Evolutionary conservation across 2,888 invertebrate genomes (phyloP), one percentile per base, ranked within the genome.

Genomic region (Protodeltote pygarga): DNA sequence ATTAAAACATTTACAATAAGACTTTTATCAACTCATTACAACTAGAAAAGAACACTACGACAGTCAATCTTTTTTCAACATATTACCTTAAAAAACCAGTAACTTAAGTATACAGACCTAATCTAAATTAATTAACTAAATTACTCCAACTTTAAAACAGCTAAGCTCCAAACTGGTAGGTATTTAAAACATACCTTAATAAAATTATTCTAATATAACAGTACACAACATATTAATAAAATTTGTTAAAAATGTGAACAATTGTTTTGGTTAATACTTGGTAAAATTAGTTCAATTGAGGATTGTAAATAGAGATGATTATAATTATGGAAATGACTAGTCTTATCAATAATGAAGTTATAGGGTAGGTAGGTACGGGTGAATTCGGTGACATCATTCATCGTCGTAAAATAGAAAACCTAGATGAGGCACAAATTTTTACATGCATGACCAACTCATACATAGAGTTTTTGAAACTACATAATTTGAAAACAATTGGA

Each of bases 231-330:
- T 81, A 83, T 81, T 83, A 79, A 89, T 90, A 91, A 88, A 91
- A 89, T 91, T 89, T 89, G 79, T 87, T 87, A 87, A 89, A 65
- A 79, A 80, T 78, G 79, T 84, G 84, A 90, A 90, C 89, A 90
- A 89, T 88, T 59, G 73, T 81, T 90, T 91, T 91, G 90, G 91
- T 89, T 88, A 89, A 82, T 86, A 82, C 71, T 82, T 82, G 79
- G 79, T 81, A 81, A 75, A 64, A 69, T 75, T 74, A 78, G 69
- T 61, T 61, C 54, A 64, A 61, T 74, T 72, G 70, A 73, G 71
- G 66, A 64, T 65, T 71, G 69, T 71, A 69, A 58, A 61, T 64
- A 77, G 68, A 70, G 71, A 70, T 59, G 54, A 64, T 66, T 61
- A n/a, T 69, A 58, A 49, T 57, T 35, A 61, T 57, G 61, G 68